These are phyloP conservation scores for Hirtodrosophila cameraria DNA, from an alignment of 2,888 invertebrate genomes.

Conservation along the genomic window DNA sequence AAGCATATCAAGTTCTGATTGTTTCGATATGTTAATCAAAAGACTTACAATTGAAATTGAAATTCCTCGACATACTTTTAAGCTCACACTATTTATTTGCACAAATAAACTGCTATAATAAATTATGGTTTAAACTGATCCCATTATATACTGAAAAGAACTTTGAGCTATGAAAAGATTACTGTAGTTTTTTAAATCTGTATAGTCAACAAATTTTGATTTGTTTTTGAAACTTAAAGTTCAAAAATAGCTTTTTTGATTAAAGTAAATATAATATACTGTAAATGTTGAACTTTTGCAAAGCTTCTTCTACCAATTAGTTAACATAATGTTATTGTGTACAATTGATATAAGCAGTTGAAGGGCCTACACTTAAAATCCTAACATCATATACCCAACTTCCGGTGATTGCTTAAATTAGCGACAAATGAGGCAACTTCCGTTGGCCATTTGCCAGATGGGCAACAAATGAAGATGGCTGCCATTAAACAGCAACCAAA, in stretches of 20 bases:
- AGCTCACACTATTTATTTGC: neutral
- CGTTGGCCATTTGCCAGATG: conserved; percentile 50
- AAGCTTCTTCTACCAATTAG: neutral
- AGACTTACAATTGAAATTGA: conserved; percentile 2
- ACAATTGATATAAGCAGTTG: neutral
- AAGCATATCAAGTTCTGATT: conserved; percentile 35
- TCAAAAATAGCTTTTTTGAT: too few relatives aligned
- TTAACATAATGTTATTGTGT: neutral
- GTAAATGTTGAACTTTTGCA: neutral
- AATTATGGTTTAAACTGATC: too few relatives aligned
- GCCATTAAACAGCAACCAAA: conserved; percentile 30
- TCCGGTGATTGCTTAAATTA: conserved; percentile 51
- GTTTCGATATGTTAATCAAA: conserved; percentile 38
- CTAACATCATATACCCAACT: conserved; percentile 16
- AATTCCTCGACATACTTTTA: neutral
- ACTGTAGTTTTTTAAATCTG: too few relatives aligned
- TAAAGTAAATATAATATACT: too few relatives aligned
- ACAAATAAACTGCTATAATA: neutral
- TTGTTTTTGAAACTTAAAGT: too few relatives aligned
- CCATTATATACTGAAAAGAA: too few relatives aligned
- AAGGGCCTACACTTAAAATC: conserved; percentile 14
- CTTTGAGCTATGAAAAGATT: too few relatives aligned
- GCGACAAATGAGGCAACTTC: conserved; percentile 69
- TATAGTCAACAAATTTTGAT: too few relatives aligned
- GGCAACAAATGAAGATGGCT: conserved; percentile 56